Conservation (phyloP, 1,140 invertebrate genomes). For the Lamellibrachia luymesi region DNA sequence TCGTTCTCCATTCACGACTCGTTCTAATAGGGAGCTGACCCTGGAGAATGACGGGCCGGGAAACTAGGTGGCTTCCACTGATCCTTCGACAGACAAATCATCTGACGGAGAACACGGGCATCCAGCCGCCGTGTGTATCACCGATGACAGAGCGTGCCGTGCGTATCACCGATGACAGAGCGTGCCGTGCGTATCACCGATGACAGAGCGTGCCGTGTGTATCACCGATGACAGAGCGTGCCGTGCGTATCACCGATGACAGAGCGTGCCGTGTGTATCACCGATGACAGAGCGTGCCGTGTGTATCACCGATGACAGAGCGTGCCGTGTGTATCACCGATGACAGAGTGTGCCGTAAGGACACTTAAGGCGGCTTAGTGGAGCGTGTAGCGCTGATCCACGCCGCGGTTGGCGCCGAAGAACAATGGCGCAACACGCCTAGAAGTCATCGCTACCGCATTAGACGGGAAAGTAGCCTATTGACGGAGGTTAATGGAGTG, state of each 20-base stretch:
- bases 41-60: neutral
- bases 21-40: neutral
- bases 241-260: neutral
- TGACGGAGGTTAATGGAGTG: neutral
- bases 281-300: too few relatives aligned
- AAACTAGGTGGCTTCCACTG: neutral
- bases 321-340: too few relatives aligned
- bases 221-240: neutral
- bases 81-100: neutral
- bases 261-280: too few relatives aligned
- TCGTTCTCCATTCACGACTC: neutral
- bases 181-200: too few relatives aligned
- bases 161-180: too few relatives aligned
- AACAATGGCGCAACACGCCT: neutral
- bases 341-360: neutral
- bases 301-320: too few relatives aligned
- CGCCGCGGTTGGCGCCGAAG: too few relatives aligned
- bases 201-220: too few relatives aligned
- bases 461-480: neutral
- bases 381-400: too few relatives aligned
- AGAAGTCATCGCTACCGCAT: neutral
- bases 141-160: neutral
- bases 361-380: neutral
- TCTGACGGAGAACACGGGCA: neutral
- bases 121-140: neutral